phyloP scores from a whole-genome alignment of 2,113 vertebrate species.

The Beaufortia kweichowensis region DNA sequence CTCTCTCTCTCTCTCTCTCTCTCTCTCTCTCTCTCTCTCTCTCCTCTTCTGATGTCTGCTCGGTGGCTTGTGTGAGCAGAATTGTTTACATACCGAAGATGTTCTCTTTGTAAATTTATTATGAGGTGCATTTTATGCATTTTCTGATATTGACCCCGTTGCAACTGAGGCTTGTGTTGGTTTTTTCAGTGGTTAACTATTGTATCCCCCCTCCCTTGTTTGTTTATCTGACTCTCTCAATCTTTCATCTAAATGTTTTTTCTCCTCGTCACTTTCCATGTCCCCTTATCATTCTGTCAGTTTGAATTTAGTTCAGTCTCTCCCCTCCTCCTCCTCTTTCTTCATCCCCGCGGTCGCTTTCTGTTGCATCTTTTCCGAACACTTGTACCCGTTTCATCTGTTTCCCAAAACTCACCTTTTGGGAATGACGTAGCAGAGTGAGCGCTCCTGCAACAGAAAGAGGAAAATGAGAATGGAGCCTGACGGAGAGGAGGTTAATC shows the following conservation, averaged over 20 bases:
- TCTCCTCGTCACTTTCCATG: no score
- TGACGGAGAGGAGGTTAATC: slow-evolving; percentile 67
- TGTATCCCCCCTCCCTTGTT: slow-evolving; percentile 43
- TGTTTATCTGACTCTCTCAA: slow-evolving; percentile 53
- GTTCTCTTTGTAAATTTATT: slow-evolving; percentile 38
- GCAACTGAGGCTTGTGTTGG: slow-evolving; percentile 38
- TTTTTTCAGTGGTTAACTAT: slow-evolving; percentile 17
- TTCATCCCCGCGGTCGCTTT: slow-evolving; percentile 73
- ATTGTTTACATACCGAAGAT: slow-evolving; percentile 25
- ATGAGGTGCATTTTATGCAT: slow-evolving; percentile 19
- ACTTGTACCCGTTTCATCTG: slow-evolving; percentile 10
- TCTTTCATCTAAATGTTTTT: slow-evolving; percentile 57
- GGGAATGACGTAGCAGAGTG: slow-evolving; percentile 37
- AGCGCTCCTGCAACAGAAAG: slow-evolving; percentile 57
- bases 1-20: no score
- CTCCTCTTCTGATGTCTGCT: neutral
- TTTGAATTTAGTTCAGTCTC: slow-evolving; percentile 73
- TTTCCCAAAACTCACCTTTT: slow-evolving; percentile 56
- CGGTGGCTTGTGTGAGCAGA: slow-evolving; percentile 41
- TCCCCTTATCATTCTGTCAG: slow-evolving; percentile 76
- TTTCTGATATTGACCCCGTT: slow-evolving; percentile 9
- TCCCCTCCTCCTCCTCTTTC: slow-evolving; percentile 67
- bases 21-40: neutral
- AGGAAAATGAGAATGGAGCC: slow-evolving; percentile 44
- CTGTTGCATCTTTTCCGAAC: slow-evolving; percentile 64